Conservation (phyloP, 2,888 invertebrate species). For the Steinernema hermaphroditum region DNA sequence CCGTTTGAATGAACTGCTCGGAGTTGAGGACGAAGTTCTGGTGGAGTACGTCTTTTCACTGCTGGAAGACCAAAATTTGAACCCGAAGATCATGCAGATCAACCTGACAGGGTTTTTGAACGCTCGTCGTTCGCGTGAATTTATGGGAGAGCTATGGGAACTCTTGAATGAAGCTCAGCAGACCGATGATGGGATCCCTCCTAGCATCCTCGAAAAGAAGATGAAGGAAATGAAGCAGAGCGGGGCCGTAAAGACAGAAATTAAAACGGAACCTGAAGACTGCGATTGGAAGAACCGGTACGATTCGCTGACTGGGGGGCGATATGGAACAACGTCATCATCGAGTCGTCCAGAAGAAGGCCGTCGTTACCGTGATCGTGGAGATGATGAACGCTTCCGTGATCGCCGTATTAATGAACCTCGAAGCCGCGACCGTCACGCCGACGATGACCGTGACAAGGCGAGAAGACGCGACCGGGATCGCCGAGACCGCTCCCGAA, state of each 20-base stretch:
- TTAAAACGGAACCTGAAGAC: conserved; percentile 36
- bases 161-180: conserved; percentile 91
- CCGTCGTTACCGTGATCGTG: conserved; percentile 28
- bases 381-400: conserved; percentile 31
- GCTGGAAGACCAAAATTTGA: conserved; percentile 78
- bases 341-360: background rate
- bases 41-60: conserved; percentile 98
- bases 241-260: conserved; percentile 37
- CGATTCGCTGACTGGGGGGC: conserved; percentile 46
- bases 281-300: conserved; percentile 50
- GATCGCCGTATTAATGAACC: conserved; percentile 18
- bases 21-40: conserved; percentile 97
- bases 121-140: conserved; percentile 92
- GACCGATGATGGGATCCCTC: conserved; percentile 91
- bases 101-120: conserved; percentile 98
- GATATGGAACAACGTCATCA: conserved; percentile 35
- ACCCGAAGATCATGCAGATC: conserved; percentile 81
- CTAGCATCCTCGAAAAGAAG: conserved; percentile 88
- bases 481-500: background rate
- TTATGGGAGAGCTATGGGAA: conserved; percentile 97
- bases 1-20: conserved; percentile 90
- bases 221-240: conserved; percentile 91
- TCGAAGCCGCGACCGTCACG: background rate
- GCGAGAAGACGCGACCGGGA: conserved; percentile 21
- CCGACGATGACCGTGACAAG: conserved; percentile 25